Base-by-base conservation (phyloP, 2,797 vertebrate genomes). In the Hydrolagus colliei region DNA sequence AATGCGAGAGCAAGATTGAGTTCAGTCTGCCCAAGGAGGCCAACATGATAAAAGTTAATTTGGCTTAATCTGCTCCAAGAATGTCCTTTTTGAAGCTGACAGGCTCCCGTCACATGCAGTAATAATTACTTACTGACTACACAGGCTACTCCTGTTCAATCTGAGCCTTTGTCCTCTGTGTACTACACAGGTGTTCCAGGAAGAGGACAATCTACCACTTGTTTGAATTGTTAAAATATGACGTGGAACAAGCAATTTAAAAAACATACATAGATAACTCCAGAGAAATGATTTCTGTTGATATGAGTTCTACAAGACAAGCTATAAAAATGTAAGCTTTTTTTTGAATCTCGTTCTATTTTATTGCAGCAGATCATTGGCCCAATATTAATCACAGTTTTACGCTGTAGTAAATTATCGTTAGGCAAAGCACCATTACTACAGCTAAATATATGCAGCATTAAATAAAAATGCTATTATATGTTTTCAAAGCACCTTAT, bases 41-140 rank as follows among this genome's bases (percentile, higher is more conserved):
- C 93, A 89, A 88, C 92, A 96, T 98, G 98, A 98, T 97, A 97
- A 97, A 98, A 97, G 93, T 95, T 97, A 97, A 99, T 98, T 98
- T 94, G 92, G 93, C 93, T 95, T 99, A 98, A 98, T 98, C 96
- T 98, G 95, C 94, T 93, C 87, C 87, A 97, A 96, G 97, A 98
- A 98, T 97, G 96, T 94, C 89, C 86, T 90, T 93, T 98, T 98
- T 97, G 97, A 98, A 97, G 96, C 95, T 94, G 96, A 97, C 95
- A 94, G 94, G 95, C 94, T 93, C 94, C 94, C 93, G 94, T 97
- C 95, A 95, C 92, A 93, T 91, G 92, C 90, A 91, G 92, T 92
- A 96, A 95, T 97, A 97, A 97, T 96, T 96, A 95, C 93, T 92
- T 94, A 94, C 93, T 95, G 95, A 95, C 94, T 93, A 89, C 91